Evolutionary conservation across 2,113 vertebrate species (phyloP).

Genomic region (Arizona elegans): DNA sequence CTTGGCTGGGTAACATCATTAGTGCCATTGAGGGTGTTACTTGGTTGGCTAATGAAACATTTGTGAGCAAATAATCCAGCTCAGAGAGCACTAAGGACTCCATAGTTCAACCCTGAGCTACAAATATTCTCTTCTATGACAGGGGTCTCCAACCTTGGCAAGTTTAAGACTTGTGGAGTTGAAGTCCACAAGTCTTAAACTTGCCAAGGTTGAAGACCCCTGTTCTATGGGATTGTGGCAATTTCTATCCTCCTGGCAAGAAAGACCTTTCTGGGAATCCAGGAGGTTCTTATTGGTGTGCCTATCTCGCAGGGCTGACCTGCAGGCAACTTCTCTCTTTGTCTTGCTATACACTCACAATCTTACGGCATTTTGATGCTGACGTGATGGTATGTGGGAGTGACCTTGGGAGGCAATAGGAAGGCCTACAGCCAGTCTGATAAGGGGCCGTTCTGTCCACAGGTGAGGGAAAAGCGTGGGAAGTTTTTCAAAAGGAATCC

Average conservation of each 20-base stretch:
- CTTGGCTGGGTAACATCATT: neutral
- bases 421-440: neutral
- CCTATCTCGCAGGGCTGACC: neutral
- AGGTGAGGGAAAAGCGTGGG: neutral
- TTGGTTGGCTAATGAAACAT: neutral
- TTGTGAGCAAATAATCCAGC: neutral
- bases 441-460: neutral
- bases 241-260: neutral
- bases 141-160: no score
- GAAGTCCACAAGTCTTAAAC: no score
- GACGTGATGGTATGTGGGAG: neutral
- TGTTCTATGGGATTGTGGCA: neutral
- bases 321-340: neutral
- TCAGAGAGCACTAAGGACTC: neutral
- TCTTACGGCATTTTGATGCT: neutral
- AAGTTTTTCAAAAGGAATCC: neutral
- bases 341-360: neutral
- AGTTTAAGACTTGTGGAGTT: no score
- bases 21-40: neutral
- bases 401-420: neutral
- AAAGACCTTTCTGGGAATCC: neutral
- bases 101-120: neutral
- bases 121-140: neutral
- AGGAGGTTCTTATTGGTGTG: neutral
- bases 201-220: no score